Conservation (phyloP, 2,113 vertebrate genomes). For the Bubo blakistoni region DNA sequence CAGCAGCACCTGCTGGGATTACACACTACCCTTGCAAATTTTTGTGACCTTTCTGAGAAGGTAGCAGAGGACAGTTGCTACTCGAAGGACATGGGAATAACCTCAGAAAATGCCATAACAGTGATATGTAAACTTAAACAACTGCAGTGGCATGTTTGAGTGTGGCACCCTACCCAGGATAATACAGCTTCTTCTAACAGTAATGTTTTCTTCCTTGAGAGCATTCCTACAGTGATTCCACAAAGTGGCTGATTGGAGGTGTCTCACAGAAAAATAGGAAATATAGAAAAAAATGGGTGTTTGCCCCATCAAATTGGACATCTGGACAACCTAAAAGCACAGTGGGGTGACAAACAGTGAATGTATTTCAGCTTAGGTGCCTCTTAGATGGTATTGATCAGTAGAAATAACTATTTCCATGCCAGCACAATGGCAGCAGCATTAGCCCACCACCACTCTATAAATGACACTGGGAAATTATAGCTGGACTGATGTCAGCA, state of each 20-base stretch:
- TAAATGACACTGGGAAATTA: too few relatives aligned
- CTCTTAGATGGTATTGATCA: background rate
- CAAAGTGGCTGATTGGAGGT: background rate
- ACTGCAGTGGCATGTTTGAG: background rate
- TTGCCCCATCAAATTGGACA: background rate
- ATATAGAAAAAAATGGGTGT: background rate
- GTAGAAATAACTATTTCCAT: background rate
- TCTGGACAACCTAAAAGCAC: background rate
- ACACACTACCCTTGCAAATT: background rate
- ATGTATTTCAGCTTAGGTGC: background rate
- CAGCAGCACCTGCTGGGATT: background rate
- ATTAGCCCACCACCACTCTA: background rate
- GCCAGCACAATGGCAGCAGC: background rate
- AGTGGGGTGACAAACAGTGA: background rate
- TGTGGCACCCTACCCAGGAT: background rate
- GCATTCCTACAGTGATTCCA: background rate
- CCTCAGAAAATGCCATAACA: background rate
- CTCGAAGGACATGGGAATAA: background rate
- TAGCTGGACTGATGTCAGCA: background rate
- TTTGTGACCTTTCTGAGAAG: background rate
- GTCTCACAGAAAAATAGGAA: background rate
- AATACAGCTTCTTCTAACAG: background rate
- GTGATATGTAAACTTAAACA: background rate
- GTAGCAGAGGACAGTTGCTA: background rate
- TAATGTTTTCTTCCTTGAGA: background rate